Percentiles rank a stretch among this genome's conserved stretches.
These are phyloP conservation scores for Drosophila sturtevanti DNA, from an alignment of 1,140 invertebrate species.

Conservation along the genomic window DNA sequence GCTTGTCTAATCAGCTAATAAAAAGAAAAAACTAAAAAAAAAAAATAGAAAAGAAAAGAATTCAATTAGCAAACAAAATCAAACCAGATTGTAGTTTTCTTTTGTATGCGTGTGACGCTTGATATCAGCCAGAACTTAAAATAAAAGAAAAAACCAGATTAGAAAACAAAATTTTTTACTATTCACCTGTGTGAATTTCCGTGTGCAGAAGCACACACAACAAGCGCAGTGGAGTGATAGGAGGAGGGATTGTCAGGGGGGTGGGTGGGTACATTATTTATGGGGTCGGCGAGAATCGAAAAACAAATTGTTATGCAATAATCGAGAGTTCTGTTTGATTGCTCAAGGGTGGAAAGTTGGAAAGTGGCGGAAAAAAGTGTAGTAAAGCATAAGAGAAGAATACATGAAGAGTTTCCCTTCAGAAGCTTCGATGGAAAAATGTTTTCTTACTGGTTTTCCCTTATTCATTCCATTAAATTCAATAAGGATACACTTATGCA, in stretches of 20 bases:
- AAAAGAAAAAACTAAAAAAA: neutral
- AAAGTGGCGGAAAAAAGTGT: neutral
- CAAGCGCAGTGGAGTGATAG: neutral
- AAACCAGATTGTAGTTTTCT: conserved; percentile 19
- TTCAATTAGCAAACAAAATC: conserved; percentile 1
- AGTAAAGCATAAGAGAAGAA: neutral
- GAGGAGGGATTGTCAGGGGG: neutral
- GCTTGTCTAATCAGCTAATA: conserved; percentile 1
- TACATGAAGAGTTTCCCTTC: too few species aligned
- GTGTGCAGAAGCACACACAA: conserved; percentile 2
- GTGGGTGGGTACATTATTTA: neutral
- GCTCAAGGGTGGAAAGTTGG: conserved; percentile 11
- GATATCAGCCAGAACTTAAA: conserved; percentile 27
- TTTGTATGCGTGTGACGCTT: conserved; percentile 14
- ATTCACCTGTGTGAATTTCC: conserved; percentile 36
- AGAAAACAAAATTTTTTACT: conserved; percentile 38
- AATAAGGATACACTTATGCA: too few species aligned
- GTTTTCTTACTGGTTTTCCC: too few species aligned
- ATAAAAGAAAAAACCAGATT: conserved; percentile 38
- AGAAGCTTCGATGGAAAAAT: too few species aligned
- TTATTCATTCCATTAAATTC: too few species aligned
- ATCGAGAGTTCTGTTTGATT: conserved; percentile 10
- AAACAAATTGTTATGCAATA: conserved; percentile 9
- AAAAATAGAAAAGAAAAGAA: neutral
- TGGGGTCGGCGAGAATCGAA: neutral